Evolutionary conservation across 92 coral and sea anemone genomes (phyloP).

Genomic region (Zoanthus solanderi): DNA sequence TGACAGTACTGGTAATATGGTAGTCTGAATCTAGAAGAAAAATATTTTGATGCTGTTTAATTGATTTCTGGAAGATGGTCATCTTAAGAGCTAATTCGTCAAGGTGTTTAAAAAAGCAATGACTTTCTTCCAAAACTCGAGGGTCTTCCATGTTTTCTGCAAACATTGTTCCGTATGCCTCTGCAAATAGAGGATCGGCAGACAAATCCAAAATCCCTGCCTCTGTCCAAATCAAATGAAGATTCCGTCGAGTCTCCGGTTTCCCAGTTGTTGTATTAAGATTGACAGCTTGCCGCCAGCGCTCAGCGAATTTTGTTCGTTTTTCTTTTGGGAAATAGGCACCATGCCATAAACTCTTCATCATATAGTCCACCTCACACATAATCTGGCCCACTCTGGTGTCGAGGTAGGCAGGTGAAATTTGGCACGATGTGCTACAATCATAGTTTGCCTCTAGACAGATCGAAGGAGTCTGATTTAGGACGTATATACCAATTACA

Average conservation of each 20-base stretch:
- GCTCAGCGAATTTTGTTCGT: conserved; percentile 95
- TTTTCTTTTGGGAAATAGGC: conserved; percentile 98
- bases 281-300: conserved; percentile 98
- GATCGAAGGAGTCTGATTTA: conserved; percentile 95
- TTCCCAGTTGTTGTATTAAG: conserved; percentile 90
- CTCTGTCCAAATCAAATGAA: conserved; percentile 96
- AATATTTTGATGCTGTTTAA: conserved; percentile 92
- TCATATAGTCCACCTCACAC: conserved; percentile 93
- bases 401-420: conserved; percentile 95
- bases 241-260: conserved; percentile 95
- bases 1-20: conserved; percentile 82
- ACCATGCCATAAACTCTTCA: conserved; percentile 99
- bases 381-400: conserved; percentile 97
- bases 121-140: conserved; percentile 75
- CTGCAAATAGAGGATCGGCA: conserved; percentile 83
- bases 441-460: conserved; percentile 91
- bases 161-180: conserved; percentile 78
- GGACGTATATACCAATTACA: conserved; percentile 84
- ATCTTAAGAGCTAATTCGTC: conserved; percentile 92
- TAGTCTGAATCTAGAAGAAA: conserved; percentile 90
- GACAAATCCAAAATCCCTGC: conserved; percentile 96
- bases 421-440: conserved; percentile 92
- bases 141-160: conserved; percentile 89
- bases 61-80: conserved; percentile 80
- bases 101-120: conserved; percentile 81